phyloP scores from a whole-genome alignment of 2,797 vertebrate genomes.

The Chaenodraco wilsoni region DNA sequence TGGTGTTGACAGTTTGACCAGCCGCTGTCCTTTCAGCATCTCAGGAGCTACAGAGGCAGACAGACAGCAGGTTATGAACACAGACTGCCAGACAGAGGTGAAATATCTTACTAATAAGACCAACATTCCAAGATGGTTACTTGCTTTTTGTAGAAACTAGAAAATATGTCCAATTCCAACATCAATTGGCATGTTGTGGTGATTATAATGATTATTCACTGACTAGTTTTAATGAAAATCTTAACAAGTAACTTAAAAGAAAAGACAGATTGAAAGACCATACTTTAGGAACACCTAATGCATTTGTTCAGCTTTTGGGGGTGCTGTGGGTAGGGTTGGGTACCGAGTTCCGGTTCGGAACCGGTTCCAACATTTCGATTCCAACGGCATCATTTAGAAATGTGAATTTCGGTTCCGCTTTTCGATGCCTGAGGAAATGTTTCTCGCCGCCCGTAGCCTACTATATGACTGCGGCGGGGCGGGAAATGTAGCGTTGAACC shows the following conservation, averaged over 20 bases:
- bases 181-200: background rate
- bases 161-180: background rate
- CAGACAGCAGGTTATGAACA: background rate
- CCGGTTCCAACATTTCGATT: too few relatives aligned
- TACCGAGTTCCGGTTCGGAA: too few relatives aligned
- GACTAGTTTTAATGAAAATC: conserved; percentile 1
- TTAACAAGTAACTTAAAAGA: conserved; percentile 2
- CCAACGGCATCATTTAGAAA: too few relatives aligned
- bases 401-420: too few relatives aligned
- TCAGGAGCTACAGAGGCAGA: background rate
- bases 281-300: background rate
- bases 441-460: too few relatives aligned
- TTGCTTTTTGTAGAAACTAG: background rate
- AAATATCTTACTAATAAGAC: background rate
- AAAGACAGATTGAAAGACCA: conserved; percentile 15
- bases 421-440: too few relatives aligned
- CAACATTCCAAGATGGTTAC: background rate
- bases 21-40: background rate
- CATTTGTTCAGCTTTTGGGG: background rate
- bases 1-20: background rate
- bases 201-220: background rate
- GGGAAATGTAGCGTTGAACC: too few relatives aligned
- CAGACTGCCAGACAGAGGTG: background rate
- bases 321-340: too few relatives aligned
- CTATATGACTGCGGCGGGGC: too few relatives aligned